A percentile compares a stretch with the other conserved stretches of the same genome.
These are phyloP conservation scores for Glomeris maerens DNA, from an alignment of 1,140 invertebrate species.

Conservation along the genomic window DNA sequence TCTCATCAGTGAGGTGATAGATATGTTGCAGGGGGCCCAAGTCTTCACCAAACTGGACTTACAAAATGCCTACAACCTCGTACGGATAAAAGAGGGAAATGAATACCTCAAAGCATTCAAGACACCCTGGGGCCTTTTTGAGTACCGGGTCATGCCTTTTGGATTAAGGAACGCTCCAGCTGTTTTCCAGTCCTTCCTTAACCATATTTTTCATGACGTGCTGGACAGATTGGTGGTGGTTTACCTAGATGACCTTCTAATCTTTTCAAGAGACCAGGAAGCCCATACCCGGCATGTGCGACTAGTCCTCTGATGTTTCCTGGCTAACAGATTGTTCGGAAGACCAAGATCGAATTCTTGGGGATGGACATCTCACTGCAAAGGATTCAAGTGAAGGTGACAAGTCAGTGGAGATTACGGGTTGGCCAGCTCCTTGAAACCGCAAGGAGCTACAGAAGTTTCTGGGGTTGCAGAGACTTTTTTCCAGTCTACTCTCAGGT, in stretches of 20 bases:
- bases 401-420: constrained; percentile 7
- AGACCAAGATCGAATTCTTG: constrained; percentile 4
- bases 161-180: neutral
- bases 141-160: too few species aligned
- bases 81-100: neutral
- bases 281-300: constrained; percentile 1
- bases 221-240: neutral
- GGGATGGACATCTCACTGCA: constrained; percentile 4
- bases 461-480: constrained; percentile 27
- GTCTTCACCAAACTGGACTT: neutral
- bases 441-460: constrained; percentile 19
- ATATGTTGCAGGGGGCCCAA: neutral
- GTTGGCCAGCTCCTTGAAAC: constrained; percentile 12
- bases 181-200: neutral
- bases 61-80: neutral
- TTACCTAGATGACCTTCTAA: constrained; percentile 1
- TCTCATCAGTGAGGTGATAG: neutral
- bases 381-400: neutral
- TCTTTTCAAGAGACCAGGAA: constrained; percentile 5
- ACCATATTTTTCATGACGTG: neutral
- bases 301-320: constrained; percentile 2
- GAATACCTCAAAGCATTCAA: neutral
- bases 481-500: constrained; percentile 20
- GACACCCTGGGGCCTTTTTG: neutral
- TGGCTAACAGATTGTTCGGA: neutral